Percentiles rank a stretch among this genome's conserved stretches.
These are phyloP conservation scores for Perizoma affinitatum DNA, from an alignment of 2,888 invertebrate species.

Conservation along the genomic window DNA sequence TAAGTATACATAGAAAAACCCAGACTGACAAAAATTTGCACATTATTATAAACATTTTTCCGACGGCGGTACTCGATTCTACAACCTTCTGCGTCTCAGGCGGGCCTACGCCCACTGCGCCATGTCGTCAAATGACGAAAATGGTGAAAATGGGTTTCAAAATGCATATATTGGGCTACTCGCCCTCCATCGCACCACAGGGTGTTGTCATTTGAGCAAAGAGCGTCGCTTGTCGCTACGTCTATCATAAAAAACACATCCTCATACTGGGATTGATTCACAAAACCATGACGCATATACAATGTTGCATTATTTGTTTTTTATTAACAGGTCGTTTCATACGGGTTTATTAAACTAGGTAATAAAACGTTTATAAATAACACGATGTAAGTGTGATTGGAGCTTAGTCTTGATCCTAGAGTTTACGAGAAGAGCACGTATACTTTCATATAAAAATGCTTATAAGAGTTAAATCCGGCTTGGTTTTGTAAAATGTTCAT, in stretches of 20 bases:
- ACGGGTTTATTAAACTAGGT: slow-evolving; percentile 8
- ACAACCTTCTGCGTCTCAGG: no score
- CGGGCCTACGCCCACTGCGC: no score
- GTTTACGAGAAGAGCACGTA: slow-evolving; percentile 9
- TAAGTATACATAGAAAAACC: no score
- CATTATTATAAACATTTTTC: no score
- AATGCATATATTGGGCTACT: no score
- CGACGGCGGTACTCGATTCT: no score
- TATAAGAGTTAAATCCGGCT: not conserved
- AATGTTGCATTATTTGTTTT: slow-evolving; percentile 30
- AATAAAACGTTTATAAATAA: slow-evolving; percentile 1
- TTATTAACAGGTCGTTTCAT: slow-evolving; percentile 18
- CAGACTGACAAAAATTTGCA: no score
- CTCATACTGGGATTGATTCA: slow-evolving; percentile 39
- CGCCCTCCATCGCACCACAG: no score
- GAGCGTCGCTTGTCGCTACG: not conserved
- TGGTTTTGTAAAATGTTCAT: not conserved
- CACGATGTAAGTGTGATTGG: no score
- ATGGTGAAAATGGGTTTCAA: no score
- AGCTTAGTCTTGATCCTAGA: slow-evolving; percentile 1
- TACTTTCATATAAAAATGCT: not conserved
- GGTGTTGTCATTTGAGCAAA: no score
- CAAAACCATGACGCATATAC: slow-evolving; percentile 40
- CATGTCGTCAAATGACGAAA: no score
- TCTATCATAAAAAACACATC: slow-evolving; percentile 3